A percentile compares a stretch with the other conserved stretches of the same genome.
phyloP scores from a whole-genome alignment of 2,113 vertebrate genomes.

The Rhinolophus sinicus region DNA sequence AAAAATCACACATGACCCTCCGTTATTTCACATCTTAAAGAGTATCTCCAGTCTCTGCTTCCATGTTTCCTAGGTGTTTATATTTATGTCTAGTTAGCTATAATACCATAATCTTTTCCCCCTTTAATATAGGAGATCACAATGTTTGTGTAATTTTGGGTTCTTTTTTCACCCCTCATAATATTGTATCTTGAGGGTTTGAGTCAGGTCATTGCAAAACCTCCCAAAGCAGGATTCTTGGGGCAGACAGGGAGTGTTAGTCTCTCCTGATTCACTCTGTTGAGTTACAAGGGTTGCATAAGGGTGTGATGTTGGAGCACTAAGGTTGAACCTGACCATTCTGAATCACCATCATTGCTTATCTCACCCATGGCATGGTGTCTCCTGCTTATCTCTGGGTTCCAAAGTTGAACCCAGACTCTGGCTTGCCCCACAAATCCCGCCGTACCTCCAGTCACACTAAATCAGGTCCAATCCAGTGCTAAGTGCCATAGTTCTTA shows the following conservation, averaged over 20 bases:
- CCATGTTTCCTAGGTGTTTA: not conserved
- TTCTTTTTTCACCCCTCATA: accelerated
- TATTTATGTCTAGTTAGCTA: not conserved
- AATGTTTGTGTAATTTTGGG: not conserved
- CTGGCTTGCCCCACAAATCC: not conserved
- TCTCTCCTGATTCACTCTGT: not conserved
- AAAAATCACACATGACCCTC: not conserved
- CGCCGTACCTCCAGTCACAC: not conserved
- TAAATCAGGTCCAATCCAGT: not conserved
- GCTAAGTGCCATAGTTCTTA: not conserved
- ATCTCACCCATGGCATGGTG: not conserved
- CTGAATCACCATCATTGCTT: not conserved
- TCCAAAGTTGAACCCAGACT: not conserved
- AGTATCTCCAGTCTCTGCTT: not conserved
- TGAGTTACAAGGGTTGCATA: not conserved
- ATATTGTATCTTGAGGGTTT: not conserved
- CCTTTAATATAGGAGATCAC: not conserved
- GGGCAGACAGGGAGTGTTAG: not conserved
- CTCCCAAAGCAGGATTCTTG: not conserved
- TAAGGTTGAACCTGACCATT: not conserved
- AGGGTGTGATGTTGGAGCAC: not conserved
- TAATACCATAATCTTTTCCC: not conserved
- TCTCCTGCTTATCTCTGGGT: not conserved
- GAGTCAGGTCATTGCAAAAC: not conserved
- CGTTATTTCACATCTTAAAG: not conserved